Percentiles rank a stretch among this genome's conserved stretches.
phyloP scores from a whole-genome alignment of 2,113 vertebrate genomes.

The Macquaria ambigua region DNA sequence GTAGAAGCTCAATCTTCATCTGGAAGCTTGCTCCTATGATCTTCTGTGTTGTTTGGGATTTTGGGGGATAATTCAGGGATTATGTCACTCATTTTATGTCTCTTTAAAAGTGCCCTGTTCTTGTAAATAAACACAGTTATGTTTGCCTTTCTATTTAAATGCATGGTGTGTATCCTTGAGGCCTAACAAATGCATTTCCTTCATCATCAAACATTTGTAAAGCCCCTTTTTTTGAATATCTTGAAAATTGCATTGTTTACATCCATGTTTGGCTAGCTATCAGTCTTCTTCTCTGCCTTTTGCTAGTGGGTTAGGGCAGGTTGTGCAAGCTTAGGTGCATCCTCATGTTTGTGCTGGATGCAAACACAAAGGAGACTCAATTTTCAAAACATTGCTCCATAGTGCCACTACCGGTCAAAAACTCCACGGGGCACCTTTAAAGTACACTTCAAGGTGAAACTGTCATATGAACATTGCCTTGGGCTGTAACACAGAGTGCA shows the following conservation, averaged over 20 bases:
- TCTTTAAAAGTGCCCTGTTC: background rate
- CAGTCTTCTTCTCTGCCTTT: background rate
- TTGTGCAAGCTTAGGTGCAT: background rate
- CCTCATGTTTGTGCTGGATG: background rate
- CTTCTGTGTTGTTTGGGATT: background rate
- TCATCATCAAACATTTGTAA: background rate
- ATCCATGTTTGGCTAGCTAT: background rate
- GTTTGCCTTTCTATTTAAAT: background rate
- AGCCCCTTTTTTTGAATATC: background rate
- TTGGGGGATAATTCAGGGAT: background rate
- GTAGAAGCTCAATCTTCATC: background rate
- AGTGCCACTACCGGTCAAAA: background rate
- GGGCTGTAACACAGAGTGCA: background rate
- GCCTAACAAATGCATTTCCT: background rate
- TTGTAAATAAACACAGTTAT: background rate
- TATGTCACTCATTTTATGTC: background rate
- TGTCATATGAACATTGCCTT: background rate
- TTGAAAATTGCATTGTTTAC: background rate
- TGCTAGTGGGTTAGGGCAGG: background rate
- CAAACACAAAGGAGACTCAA: background rate
- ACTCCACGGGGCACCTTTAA: background rate
- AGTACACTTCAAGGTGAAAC: background rate
- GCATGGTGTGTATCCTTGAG: background rate
- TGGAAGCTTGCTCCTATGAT: background rate
- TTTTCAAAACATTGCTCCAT: background rate